Conservation (phyloP, 1,140 invertebrate species). For the Cherax quadricarinatus region DNA sequence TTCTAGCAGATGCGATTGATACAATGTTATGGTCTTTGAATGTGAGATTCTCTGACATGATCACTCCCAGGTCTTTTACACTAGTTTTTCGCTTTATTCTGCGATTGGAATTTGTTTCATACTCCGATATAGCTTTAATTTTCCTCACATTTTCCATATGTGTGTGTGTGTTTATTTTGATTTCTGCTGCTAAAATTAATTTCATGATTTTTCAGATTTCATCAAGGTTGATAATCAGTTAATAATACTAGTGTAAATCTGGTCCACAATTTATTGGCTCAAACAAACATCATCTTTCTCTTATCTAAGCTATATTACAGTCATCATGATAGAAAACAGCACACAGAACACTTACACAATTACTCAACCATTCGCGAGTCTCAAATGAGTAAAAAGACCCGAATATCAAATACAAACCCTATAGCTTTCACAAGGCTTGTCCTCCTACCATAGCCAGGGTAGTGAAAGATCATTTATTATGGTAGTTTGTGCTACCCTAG, state of each 20-base stretch:
- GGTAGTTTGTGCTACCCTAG: not conserved
- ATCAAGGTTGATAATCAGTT: not conserved
- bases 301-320: slow-evolving; percentile 54
- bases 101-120: no score
- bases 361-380: slow-evolving; percentile 41
- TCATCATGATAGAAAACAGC: slow-evolving; percentile 60
- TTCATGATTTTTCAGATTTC: no score
- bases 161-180: no score
- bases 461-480: not conserved
- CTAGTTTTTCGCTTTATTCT: no score
- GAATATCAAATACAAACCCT: not conserved
- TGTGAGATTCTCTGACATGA: no score
- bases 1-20: no score
- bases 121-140: no score
- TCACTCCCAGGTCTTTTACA: no score
- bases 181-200: no score
- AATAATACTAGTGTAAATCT: slow-evolving; percentile 2
- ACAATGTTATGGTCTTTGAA: no score
- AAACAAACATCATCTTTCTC: slow-evolving; percentile 48
- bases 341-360: slow-evolving; percentile 50
- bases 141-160: no score
- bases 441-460: not conserved
- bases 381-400: slow-evolving; percentile 37
- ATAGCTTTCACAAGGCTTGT: not conserved
- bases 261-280: slow-evolving; percentile 57